Conservation (phyloP, 2,113 vertebrate genomes). For the Bujurquina vittata region DNA sequence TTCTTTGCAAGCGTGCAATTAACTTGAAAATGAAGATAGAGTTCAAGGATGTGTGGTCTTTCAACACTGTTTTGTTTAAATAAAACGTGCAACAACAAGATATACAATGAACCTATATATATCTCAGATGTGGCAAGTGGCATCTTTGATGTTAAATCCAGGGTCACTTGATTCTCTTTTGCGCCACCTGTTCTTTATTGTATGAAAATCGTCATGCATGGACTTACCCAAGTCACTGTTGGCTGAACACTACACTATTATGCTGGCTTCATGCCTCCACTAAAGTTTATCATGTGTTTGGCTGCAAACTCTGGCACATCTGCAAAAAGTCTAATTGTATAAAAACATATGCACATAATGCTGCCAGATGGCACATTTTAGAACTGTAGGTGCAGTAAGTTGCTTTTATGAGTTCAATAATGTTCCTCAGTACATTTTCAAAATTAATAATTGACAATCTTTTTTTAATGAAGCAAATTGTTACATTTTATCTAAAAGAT, state of each 20-base stretch:
- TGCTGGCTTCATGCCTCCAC: constrained; percentile 27
- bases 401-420: background rate
- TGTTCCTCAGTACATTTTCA: background rate
- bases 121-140: background rate
- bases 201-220: constrained; percentile 8
- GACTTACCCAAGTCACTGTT: constrained; percentile 24
- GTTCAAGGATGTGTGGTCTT: background rate
- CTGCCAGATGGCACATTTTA: constrained; percentile 24
- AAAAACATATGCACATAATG: background rate
- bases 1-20: background rate
- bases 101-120: too few relatives aligned
- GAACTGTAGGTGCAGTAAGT: background rate
- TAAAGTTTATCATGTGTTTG: constrained; percentile 25
- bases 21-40: background rate
- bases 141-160: background rate
- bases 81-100: background rate
- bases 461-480: background rate
- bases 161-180: background rate
- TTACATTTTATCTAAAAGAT: background rate
- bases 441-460: background rate
- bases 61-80: background rate
- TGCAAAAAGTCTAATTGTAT: constrained; percentile 14
- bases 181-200: constrained; percentile 21
- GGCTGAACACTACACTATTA: constrained; percentile 28
- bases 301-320: constrained; percentile 26